phyloP scores from a whole-genome alignment of 2,797 vertebrate species.

The Allobates femoralis region DNA sequence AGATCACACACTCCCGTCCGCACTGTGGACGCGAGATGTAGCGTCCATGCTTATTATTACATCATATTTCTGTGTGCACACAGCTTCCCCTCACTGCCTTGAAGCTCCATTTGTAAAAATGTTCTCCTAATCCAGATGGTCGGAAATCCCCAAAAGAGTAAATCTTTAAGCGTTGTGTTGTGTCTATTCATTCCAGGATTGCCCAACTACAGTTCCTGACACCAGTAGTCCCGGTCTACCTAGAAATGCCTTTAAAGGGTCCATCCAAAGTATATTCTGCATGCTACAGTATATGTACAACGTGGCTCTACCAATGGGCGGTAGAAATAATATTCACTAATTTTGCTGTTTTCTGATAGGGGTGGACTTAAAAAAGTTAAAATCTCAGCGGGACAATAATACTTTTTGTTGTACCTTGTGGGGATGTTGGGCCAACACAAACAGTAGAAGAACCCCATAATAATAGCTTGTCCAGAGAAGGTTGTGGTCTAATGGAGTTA shows the following conservation, averaged over 20 bases:
- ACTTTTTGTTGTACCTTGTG: too few relatives aligned
- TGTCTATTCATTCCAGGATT: slow-evolving; percentile 35
- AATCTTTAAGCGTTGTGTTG: background rate
- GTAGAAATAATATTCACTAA: background rate
- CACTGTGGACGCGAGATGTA: too few relatives aligned
- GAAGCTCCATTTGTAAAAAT: slow-evolving; percentile 12
- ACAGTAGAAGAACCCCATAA: background rate
- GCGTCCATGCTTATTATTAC: too few relatives aligned
- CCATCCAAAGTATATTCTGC: background rate
- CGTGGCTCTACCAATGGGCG: background rate
- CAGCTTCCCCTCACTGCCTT: background rate
- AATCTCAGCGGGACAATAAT: background rate
- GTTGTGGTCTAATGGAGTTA: background rate
- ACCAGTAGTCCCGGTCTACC: background rate
- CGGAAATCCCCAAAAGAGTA: slow-evolving; percentile 55
- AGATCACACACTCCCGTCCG: too few relatives aligned
- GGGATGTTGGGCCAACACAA: too few relatives aligned
- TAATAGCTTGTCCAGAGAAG: background rate
- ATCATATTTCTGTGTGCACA: background rate
- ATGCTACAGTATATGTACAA: background rate
- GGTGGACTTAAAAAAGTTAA: background rate
- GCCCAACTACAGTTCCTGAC: slow-evolving; percentile 25
- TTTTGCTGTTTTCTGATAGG: background rate
- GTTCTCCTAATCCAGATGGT: slow-evolving; percentile 23
- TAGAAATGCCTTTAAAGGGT: background rate